phyloP scores from a whole-genome alignment of 1,140 invertebrate species.

The Helicoverpa armigera region DNA sequence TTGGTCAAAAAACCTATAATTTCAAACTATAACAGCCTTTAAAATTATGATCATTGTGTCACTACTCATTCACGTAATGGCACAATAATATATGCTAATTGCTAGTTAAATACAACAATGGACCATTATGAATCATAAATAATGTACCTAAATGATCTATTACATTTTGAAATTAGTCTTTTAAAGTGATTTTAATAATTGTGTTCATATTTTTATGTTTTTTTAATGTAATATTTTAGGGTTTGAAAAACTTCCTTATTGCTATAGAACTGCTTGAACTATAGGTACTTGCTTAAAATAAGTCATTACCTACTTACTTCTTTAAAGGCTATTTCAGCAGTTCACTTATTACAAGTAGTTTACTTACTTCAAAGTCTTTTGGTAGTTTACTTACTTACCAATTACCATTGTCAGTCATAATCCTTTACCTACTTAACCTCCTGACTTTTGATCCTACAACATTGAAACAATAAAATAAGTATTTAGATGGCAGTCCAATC shows the following conservation, averaged over 20 bases:
- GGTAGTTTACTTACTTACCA: no score
- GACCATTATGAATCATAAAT: conserved; percentile 70
- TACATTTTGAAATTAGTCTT: not conserved
- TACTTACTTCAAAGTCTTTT: no score
- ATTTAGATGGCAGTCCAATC: no score
- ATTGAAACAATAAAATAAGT: no score
- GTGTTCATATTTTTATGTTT: not conserved
- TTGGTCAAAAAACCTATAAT: conserved; percentile 15
- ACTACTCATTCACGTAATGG: conserved; percentile 61
- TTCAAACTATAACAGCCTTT: conserved; percentile 52
- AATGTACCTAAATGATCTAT: conserved; percentile 50
- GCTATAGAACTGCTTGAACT: no score
- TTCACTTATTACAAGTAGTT: no score
- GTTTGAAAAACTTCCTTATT: not conserved
- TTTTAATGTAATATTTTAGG: not conserved
- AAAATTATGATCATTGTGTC: not conserved
- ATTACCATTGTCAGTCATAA: no score
- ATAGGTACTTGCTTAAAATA: no score
- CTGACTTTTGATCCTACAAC: no score
- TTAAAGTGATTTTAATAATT: not conserved
- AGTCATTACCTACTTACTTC: no score
- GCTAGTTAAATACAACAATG: conserved; percentile 59
- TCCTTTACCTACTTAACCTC: no score
- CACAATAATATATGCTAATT: conserved; percentile 72
- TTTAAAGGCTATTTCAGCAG: no score